Base-by-base conservation (phyloP, 2,888 invertebrate genomes). In the Lamellibrachia columna region DNA sequence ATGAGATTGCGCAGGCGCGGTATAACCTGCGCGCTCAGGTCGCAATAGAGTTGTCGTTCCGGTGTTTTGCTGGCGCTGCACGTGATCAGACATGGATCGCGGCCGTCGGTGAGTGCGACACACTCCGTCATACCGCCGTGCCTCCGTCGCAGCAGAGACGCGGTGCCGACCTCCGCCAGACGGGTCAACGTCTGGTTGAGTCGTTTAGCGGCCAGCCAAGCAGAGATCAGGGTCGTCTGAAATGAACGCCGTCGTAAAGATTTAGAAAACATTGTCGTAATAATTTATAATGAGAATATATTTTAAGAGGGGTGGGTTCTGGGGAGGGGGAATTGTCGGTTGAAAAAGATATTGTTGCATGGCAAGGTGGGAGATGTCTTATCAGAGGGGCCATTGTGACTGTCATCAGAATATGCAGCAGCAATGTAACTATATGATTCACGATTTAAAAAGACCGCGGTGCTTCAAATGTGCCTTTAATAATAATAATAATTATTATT, bases 181-280 rank as follows among this genome's bases (percentile, higher is more conserved):
- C 75, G 75, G 75, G 75, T n/a, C 75, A 75, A 75, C 22, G 75
- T 75, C 22, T 75, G 75, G 75, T 75, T 75, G 75, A 75, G 75
- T 6, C 75, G 75, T 11, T n/a, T 15, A n/a, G 22, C 75, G 22
- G 22, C 75, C 75, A 75, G 22, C 75, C 15, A 22, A 15, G n/a
- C 75, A 22, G 75, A 75, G 22, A n/a, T n/a, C 75, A 75, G 75
- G 22, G 75, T 75, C 22, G 22, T 75, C 75, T 75, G 75, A 75
- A 75, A 6, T n/a, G n/a, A 6, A 75, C 22, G 22, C 75, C 15
- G 22, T 22, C 22, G n/a, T n/a, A 22, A 15, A 22, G 15, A 75
- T 75, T 75, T 75, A 6, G 75, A 15, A 75, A 1, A 75, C 22
- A 22, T 15, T 75, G 6, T 22, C n/a, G n/a, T 22, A 60, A 75